phyloP scores from a whole-genome alignment of 2,113 vertebrate species.

The Pterocles orientalis region DNA sequence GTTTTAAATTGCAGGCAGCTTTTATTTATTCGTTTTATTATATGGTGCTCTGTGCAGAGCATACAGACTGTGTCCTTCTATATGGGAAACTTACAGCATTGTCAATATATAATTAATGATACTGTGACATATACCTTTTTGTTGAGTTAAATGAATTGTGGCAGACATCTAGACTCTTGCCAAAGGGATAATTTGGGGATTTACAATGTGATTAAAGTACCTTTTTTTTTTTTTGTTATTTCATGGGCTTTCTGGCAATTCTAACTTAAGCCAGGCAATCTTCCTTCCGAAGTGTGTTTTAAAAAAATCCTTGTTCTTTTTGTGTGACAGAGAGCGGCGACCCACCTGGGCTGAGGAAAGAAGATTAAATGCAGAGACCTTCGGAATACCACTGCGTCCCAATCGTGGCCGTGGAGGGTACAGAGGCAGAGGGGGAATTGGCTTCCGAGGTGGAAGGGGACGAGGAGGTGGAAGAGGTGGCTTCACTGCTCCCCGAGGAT shows the following conservation, averaged over 20 bases:
- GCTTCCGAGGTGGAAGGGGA: conserved; percentile 88
- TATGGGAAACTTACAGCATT: not conserved
- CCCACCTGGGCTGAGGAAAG: conserved; percentile 97
- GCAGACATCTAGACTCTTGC: not conserved
- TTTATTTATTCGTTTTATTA: not conserved
- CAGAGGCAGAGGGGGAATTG: conserved; percentile 86
- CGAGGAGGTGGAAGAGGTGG: conserved; percentile 81
- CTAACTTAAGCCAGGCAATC: not conserved
- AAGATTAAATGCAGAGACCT: conserved; percentile 93
- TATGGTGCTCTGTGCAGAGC: not conserved
- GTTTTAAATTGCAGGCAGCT: not conserved
- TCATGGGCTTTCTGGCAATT: not conserved
- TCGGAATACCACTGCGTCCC: conserved; percentile 91
- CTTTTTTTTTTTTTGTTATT: not conserved
- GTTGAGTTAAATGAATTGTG: not conserved
- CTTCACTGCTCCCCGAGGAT: conserved; percentile 85
- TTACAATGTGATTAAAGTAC: not conserved
- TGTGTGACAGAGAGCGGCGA: conserved; percentile 86
- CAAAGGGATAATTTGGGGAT: not conserved
- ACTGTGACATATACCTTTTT: not conserved
- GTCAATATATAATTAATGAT: not conserved
- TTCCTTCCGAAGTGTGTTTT: not conserved
- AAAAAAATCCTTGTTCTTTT: not conserved
- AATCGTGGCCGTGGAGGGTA: conserved; percentile 88
- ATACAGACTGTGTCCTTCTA: not conserved